Conservation (phyloP, 2,888 invertebrate genomes). For the Brachypalpus laphriformis region DNA sequence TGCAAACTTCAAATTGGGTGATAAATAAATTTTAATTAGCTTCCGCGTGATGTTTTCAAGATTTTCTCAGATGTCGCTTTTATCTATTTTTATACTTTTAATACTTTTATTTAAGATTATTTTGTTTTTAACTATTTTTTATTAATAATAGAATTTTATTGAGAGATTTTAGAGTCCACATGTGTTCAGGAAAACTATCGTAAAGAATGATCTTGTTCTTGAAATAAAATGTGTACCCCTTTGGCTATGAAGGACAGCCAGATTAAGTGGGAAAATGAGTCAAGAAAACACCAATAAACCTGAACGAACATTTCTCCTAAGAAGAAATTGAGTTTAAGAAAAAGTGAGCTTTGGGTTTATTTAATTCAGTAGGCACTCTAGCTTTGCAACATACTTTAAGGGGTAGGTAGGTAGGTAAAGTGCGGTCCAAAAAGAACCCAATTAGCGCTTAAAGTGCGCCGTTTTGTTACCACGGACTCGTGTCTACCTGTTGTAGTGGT, state of each 20-base stretch:
- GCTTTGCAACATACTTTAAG: no score
- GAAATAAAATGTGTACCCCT: not conserved
- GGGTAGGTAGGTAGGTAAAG: no score
- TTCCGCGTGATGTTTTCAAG: not conserved
- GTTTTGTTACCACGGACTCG: no score
- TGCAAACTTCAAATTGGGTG: constrained; percentile 1
- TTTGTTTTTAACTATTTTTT: not conserved
- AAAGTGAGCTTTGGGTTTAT: no score
- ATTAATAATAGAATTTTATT: constrained; percentile 2
- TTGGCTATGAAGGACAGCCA: not conserved
- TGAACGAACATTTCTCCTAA: no score
- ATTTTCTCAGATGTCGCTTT: not conserved
- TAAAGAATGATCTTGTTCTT: not conserved
- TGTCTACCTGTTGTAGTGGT: no score
- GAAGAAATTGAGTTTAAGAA: no score
- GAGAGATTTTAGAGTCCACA: constrained; percentile 5
- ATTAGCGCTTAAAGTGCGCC: no score
- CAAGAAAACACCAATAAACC: not conserved
- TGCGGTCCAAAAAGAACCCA: no score
- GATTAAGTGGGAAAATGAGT: constrained; percentile 5
- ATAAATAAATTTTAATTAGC: constrained; percentile 26
- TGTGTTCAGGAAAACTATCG: constrained; percentile 6
- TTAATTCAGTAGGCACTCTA: no score
- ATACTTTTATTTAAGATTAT: not conserved
- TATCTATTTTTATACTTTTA: not conserved